These are phyloP conservation scores for Empidonax alnorum DNA, from an alignment of 2,113 vertebrate species.

Conservation along the genomic window DNA sequence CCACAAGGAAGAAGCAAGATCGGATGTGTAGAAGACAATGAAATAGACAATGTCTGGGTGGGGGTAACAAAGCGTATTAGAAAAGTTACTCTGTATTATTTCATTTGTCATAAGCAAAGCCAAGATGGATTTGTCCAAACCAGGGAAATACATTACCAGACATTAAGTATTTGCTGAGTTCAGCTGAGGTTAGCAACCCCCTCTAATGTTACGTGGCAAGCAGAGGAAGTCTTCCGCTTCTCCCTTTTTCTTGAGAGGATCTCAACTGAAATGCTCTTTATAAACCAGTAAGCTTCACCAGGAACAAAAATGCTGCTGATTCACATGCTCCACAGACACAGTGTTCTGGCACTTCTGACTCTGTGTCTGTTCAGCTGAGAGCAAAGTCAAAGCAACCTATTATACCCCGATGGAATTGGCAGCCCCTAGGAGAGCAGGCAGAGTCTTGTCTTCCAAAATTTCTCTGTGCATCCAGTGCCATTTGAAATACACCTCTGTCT, in stretches of 20 bases:
- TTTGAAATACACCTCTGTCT: neutral
- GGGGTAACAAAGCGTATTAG: neutral
- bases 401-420: neutral
- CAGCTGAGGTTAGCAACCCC: neutral
- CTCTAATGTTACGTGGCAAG: neutral
- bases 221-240: neutral
- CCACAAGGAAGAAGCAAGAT: neutral
- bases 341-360: neutral
- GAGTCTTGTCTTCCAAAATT: neutral
- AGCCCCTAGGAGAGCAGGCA: neutral
- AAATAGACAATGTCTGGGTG: neutral
- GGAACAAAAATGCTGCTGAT: neutral
- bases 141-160: neutral
- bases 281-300: neutral
- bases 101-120: neutral
- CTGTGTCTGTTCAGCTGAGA: neutral
- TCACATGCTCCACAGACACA: neutral
- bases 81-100: neutral
- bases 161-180: neutral
- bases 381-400: neutral
- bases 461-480: neutral
- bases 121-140: neutral
- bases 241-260: neutral
- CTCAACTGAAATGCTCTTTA: neutral
- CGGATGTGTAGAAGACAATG: rapidly evolving